Conservation (phyloP, 1,140 invertebrate genomes). For the Zaprionus tsacasi region DNA sequence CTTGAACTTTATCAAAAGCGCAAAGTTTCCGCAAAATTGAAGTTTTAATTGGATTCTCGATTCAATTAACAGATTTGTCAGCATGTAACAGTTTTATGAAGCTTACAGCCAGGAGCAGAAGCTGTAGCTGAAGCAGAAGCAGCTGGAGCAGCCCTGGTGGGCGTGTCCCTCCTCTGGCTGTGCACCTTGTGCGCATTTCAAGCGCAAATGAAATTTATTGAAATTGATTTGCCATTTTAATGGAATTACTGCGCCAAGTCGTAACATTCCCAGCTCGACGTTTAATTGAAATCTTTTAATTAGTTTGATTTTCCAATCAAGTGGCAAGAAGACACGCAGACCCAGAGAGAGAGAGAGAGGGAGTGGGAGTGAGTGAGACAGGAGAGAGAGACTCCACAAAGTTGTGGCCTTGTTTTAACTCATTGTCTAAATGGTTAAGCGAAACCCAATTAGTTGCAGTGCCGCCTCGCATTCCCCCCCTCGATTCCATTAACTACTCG, state of each 20-base stretch:
- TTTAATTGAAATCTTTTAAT: slow-evolving; percentile 84
- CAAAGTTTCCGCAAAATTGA: slow-evolving; percentile 68
- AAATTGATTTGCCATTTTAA: slow-evolving; percentile 80
- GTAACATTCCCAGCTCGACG: slow-evolving; percentile 57
- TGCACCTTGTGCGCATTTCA: slow-evolving; percentile 53
- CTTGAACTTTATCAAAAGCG: slow-evolving; percentile 63
- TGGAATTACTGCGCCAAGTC: slow-evolving; percentile 63
- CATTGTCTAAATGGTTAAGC: slow-evolving; percentile 60
- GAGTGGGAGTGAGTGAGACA: slow-evolving; percentile 7
- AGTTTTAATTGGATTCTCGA: slow-evolving; percentile 84
- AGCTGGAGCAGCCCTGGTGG: slow-evolving; percentile 19
- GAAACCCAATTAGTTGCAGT: slow-evolving; percentile 81
- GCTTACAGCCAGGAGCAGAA: slow-evolving; percentile 26
- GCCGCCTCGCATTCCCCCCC: slow-evolving; percentile 55
- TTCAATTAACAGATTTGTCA: slow-evolving; percentile 84
- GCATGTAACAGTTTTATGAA: slow-evolving; percentile 77
- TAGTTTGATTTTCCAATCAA: slow-evolving; percentile 84
- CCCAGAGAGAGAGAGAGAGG: not conserved
- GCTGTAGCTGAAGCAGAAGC: not conserved
- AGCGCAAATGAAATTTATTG: slow-evolving; percentile 72
- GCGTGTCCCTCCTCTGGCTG: slow-evolving; percentile 39
- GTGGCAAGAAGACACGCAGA: slow-evolving; percentile 59
- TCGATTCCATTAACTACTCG: slow-evolving; percentile 77
- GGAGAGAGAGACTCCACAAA: not conserved
- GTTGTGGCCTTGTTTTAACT: slow-evolving; percentile 15